Percentiles rank a stretch among this genome's conserved stretches.
Conservation (phyloP, 2,797 vertebrate genomes). For the Peromyscus eremicus region DNA sequence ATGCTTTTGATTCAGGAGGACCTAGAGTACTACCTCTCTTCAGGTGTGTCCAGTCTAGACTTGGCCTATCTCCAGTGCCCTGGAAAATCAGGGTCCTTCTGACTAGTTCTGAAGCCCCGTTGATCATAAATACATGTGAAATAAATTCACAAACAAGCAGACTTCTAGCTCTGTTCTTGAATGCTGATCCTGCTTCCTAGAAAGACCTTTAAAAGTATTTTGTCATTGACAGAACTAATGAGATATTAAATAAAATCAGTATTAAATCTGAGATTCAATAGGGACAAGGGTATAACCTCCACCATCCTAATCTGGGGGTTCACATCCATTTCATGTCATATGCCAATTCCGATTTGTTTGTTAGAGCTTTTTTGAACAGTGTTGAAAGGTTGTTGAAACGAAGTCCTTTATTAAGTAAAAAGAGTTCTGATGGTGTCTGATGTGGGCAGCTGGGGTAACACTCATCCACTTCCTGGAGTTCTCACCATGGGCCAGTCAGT, state of each 20-base stretch:
- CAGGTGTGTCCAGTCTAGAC: background rate
- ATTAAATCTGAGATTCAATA: background rate
- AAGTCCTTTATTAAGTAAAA: background rate
- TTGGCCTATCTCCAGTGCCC: background rate
- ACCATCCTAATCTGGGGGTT: background rate
- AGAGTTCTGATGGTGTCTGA: background rate
- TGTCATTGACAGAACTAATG: conserved; percentile 21
- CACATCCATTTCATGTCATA: background rate
- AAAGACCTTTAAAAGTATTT: background rate
- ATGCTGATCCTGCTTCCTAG: background rate
- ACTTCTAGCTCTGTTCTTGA: background rate
- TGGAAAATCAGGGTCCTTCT: background rate
- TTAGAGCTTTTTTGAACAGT: background rate
- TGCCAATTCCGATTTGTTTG: background rate
- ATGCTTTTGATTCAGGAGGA: background rate
- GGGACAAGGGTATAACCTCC: background rate
- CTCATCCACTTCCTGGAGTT: background rate
- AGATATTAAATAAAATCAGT: background rate
- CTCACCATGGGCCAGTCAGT: background rate
- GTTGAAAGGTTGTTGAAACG: background rate
- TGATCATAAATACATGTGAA: background rate
- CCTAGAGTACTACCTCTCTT: background rate
- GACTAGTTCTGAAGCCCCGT: background rate
- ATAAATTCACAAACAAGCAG: conserved; percentile 3
- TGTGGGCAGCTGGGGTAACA: background rate